These are phyloP conservation scores for Brachionichthys hirsutus DNA, from an alignment of 2,113 vertebrate genomes.

Conservation along the genomic window DNA sequence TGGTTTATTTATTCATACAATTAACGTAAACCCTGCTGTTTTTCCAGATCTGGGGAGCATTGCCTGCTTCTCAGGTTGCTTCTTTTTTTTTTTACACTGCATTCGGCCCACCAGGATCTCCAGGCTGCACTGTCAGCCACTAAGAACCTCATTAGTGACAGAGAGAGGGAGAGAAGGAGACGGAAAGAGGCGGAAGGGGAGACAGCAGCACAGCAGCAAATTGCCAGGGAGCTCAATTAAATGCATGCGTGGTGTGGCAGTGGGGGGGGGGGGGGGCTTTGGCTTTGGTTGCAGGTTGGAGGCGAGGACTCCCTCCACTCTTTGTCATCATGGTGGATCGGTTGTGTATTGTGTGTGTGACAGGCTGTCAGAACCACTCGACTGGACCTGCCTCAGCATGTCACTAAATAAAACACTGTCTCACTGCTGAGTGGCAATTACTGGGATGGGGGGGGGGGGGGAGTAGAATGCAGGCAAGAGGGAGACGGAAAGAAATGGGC, in stretches of 20 bases:
- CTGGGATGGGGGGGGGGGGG: slow-evolving; percentile 43
- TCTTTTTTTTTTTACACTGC: slow-evolving; percentile 28
- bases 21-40: slow-evolving; percentile 40
- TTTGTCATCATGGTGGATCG: slow-evolving; percentile 31
- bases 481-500: slow-evolving; percentile 25
- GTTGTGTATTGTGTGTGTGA: slow-evolving; percentile 22
- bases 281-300: slow-evolving; percentile 19
- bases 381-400: slow-evolving; percentile 35
- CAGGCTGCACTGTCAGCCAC: slow-evolving; percentile 50
- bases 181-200: slow-evolving; percentile 19
- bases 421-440: slow-evolving; percentile 60
- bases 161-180: slow-evolving; percentile 26
- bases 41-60: slow-evolving; percentile 6
- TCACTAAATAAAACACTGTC: slow-evolving; percentile 48
- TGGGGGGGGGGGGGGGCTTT: slow-evolving; percentile 4
- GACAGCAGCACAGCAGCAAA: slow-evolving; percentile 51
- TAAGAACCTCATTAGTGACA: slow-evolving; percentile 61
- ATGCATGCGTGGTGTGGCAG: slow-evolving; percentile 18
- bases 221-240: slow-evolving; percentile 46
- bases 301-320: slow-evolving; percentile 29
- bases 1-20: slow-evolving; percentile 32
- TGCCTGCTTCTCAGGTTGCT: slow-evolving; percentile 30
- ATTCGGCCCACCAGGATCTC: slow-evolving; percentile 35
- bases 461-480: slow-evolving; percentile 8
- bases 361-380: slow-evolving; percentile 52